A percentile compares a stretch with the other conserved stretches of the same genome.
Conservation (phyloP, 1,140 invertebrate species). For the Eurosta solidaginis region DNA sequence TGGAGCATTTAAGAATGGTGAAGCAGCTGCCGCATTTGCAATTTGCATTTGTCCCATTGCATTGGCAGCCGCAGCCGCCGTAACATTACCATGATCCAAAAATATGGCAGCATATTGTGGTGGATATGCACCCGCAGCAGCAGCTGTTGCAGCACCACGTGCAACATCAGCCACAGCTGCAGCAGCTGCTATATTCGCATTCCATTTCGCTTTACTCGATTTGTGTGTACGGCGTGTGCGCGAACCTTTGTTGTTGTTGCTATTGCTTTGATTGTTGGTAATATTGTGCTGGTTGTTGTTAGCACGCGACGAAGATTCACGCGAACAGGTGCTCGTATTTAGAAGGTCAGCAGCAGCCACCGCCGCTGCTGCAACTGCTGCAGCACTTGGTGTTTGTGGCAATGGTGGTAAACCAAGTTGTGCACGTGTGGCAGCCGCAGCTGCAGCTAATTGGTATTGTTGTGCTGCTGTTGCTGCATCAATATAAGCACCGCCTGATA, state of each 20-base stretch:
- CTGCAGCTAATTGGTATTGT: slow-evolving; percentile 15
- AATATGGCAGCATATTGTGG: slow-evolving; percentile 53
- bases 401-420: slow-evolving; percentile 15
- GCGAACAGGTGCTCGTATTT: slow-evolving; percentile 45
- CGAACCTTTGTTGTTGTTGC: slow-evolving; percentile 44
- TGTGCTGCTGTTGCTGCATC: slow-evolving; percentile 1
- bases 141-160: slow-evolving; percentile 26
- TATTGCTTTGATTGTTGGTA: no score
- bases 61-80: slow-evolving; percentile 40
- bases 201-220: slow-evolving; percentile 38
- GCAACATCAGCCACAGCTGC: slow-evolving; percentile 31
- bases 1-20: slow-evolving; percentile 39
- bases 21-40: slow-evolving; percentile 38
- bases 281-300: no score
- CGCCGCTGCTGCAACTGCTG: not conserved
- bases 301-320: slow-evolving; percentile 39
- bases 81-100: slow-evolving; percentile 40
- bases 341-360: slow-evolving; percentile 33
- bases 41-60: slow-evolving; percentile 40
- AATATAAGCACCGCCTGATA: slow-evolving; percentile 10
- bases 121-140: slow-evolving; percentile 41
- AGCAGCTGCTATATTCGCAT: slow-evolving; percentile 25
- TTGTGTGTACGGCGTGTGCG: slow-evolving; percentile 47
- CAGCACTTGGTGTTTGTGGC: not conserved
- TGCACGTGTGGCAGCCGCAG: not conserved